phyloP scores from a whole-genome alignment of 2,888 invertebrate species.

The Acrobasis repandana region DNA sequence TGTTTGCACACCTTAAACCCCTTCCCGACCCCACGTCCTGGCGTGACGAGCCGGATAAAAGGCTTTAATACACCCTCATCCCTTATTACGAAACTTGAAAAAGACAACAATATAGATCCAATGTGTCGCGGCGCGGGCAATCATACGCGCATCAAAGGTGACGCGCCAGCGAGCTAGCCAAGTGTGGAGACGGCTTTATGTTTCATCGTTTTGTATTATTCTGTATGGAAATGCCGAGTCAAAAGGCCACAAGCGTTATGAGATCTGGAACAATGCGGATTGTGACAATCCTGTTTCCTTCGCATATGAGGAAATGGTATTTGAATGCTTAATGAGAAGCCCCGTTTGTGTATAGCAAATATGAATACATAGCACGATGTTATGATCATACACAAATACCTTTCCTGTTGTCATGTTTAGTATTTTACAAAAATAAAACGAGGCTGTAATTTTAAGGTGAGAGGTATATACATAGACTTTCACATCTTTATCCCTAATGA shows the following conservation, averaged over 20 bases:
- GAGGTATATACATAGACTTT: too few species aligned
- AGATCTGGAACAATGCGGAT: conserved; percentile 79
- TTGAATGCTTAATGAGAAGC: conserved; percentile 77
- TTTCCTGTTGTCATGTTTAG: conserved; percentile 8
- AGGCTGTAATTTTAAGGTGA: too few species aligned
- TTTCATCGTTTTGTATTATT: conserved; percentile 65
- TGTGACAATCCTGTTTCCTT: conserved; percentile 79
- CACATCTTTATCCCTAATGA: too few species aligned
- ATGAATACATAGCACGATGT: conserved; percentile 30
- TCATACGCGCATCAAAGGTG: conserved; percentile 82
- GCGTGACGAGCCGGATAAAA: conserved; percentile 83
- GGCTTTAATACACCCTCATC: conserved; percentile 84
- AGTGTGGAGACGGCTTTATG: conserved; percentile 77
- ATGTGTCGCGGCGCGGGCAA: conserved; percentile 82
- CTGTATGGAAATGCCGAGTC: conserved; percentile 68
- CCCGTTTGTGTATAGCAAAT: conserved; percentile 56
- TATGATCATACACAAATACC: conserved; percentile 4
- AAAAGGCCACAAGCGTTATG: conserved; percentile 78
- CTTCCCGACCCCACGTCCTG: conserved; percentile 76
- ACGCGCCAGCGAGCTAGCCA: conserved; percentile 69
- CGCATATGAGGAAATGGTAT: conserved; percentile 73
- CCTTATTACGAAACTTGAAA: conserved; percentile 84
- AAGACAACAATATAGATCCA: conserved; percentile 83
- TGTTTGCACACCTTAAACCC: conserved; percentile 83
- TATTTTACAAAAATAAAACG: background rate